Percentiles rank a stretch among this genome's conserved stretches.
phyloP scores from a whole-genome alignment of 2,113 vertebrate genomes.

The Diadophis punctatus region DNA sequence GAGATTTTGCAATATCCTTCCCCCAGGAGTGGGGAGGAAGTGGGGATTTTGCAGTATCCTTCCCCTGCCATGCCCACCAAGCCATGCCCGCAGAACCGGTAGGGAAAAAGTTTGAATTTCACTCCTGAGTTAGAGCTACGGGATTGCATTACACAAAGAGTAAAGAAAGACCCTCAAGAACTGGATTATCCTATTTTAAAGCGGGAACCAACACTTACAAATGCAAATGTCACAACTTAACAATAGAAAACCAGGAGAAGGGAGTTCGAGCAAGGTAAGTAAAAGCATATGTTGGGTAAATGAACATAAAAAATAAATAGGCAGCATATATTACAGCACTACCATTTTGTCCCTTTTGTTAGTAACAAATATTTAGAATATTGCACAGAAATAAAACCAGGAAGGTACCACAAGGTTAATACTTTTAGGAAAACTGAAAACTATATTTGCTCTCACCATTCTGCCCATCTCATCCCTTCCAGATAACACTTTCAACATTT shows the following conservation, averaged over 20 bases:
- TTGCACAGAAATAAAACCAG: not conserved
- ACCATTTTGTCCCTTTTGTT: not conserved
- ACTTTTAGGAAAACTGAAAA: not conserved
- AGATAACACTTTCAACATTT: slow-evolving; percentile 95
- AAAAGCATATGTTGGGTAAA: not conserved
- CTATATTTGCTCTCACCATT: not conserved
- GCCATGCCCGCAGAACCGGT: no score
- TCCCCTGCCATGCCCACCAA: no score
- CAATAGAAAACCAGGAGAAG: not conserved
- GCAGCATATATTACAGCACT: not conserved
- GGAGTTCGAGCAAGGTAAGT: not conserved
- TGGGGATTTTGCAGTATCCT: no score
- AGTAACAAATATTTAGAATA: not conserved
- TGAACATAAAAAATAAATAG: not conserved
- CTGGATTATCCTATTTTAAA: not conserved
- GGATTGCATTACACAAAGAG: not conserved
- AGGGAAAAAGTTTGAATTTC: no score
- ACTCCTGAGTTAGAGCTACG: not conserved
- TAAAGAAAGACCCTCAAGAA: not conserved
- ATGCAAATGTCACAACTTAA: not conserved
- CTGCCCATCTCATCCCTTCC: slow-evolving; percentile 29
- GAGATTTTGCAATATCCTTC: no score
- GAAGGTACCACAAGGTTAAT: not conserved
- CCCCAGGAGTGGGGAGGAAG: no score
- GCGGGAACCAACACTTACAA: not conserved